Base-by-base conservation (phyloP, 2,797 vertebrate species). In the Acipenser oxyrinchus region DNA sequence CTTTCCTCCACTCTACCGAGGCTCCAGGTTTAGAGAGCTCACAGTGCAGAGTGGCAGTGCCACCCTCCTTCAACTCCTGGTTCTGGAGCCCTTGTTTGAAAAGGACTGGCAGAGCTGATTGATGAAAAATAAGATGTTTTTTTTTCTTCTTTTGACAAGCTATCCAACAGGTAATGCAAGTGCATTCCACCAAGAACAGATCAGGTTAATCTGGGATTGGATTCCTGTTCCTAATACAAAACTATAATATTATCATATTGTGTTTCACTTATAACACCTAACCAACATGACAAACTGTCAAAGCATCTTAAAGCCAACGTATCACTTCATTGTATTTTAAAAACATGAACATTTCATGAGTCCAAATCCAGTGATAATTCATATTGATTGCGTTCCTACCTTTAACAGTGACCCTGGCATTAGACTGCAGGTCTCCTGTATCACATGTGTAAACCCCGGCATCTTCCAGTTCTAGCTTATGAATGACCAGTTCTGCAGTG, bases 31-130 rank as follows among this genome's bases (percentile, higher is more conserved):
- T 86, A 0, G 87, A 91, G 66, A 93, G 75, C 74, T 89, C 78
- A 68, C 93, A 94, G 66, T 23, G 18, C 57, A 95, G 80, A 0
- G 62, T 75, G 8, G 81, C 82, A 1, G 69, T 81, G 49, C 83
- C 80, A n/a, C 89, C 90, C 74, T 94, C 89, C 11, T 87, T 84
- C 0, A 68, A 84, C 18, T 90, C 86, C 72, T 91, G 75, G 61
- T 79, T 86, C 66, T 86, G 84, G 48, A 95, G 81, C 0, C 81
- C 84, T 51, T 87, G 77, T 76, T 73, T 83, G 79, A 95, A 94
- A 6, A 62, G 80, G 58, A 78, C 72, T 5, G 90, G 89, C 0
- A 84, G 70, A 1, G 79, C 94, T 94, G 81, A 52, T 37, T 37
- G 37, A 37, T 37, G 37, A 37, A 37, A 37, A 37, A 37, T 37